These are phyloP conservation scores for Numenius phaeopus DNA, from an alignment of 2,797 vertebrate genomes.

Conservation along the genomic window DNA sequence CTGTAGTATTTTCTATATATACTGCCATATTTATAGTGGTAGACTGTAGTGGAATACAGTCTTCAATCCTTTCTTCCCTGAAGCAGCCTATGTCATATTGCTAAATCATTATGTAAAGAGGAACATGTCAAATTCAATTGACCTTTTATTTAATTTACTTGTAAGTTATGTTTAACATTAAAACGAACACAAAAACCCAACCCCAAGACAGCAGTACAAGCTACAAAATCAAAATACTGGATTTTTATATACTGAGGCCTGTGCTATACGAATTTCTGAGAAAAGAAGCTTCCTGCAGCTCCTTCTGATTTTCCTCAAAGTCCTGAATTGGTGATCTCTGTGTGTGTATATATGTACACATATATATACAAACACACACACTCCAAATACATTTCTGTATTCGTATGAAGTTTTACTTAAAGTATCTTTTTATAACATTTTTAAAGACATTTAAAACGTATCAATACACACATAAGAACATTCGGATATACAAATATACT, in stretches of 20 bases:
- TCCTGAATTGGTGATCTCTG: background rate
- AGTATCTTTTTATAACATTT: background rate
- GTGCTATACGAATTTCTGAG: background rate
- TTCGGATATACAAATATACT: accelerated
- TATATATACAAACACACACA: background rate
- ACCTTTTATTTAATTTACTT: background rate
- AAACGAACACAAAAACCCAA: background rate
- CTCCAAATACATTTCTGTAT: background rate
- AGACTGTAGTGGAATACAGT: background rate
- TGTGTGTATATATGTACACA: accelerated
- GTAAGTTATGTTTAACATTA: background rate
- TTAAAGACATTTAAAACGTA: background rate
- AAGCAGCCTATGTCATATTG: background rate
- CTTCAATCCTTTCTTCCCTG: background rate
- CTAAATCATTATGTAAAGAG: background rate
- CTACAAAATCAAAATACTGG: background rate
- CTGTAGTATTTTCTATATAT: background rate
- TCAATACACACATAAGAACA: background rate
- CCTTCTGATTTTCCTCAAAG: background rate
- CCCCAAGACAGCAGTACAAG: background rate
- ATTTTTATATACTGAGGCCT: background rate
- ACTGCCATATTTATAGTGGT: background rate
- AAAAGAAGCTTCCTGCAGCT: background rate
- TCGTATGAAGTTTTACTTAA: too few species aligned
- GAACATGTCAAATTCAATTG: background rate